Percentiles rank a stretch among this genome's conserved stretches.
These are phyloP conservation scores for Zoanthus sociatus DNA, from an alignment of 92 coral and sea anemone species.

Conservation along the genomic window DNA sequence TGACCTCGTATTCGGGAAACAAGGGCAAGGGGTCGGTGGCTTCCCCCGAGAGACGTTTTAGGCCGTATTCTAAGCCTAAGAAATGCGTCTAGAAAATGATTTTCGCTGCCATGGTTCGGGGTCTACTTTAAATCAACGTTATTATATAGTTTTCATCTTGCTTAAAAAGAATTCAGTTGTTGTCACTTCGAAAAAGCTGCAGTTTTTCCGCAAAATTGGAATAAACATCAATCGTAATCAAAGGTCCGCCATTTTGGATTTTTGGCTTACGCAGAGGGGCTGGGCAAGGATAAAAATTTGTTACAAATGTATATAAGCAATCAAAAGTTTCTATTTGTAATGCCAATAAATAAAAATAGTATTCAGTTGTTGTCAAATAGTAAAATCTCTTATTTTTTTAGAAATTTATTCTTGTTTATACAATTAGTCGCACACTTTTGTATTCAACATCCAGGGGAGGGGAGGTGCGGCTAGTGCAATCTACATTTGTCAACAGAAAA, in stretches of 20 bases:
- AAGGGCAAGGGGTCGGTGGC: too few species aligned
- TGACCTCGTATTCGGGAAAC: too few species aligned
- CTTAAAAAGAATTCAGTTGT: not conserved
- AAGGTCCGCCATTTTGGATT: constrained; percentile 4
- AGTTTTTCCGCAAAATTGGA: constrained; percentile 10
- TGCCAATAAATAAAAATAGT: constrained; percentile 8
- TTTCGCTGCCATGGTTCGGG: too few species aligned
- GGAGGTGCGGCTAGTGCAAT: not conserved
- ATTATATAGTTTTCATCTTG: constrained; percentile 8
- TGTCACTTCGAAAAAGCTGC: constrained; percentile 18
- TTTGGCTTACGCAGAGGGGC: not conserved
- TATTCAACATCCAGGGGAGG: too few species aligned
- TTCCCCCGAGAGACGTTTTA: too few species aligned
- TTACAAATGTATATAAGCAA: constrained; percentile 12
- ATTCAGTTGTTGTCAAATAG: constrained; percentile 12
- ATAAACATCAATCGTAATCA: not conserved
- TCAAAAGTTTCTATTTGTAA: not conserved
- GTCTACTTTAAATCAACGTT: not conserved
- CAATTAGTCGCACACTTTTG: not conserved
- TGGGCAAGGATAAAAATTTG: not conserved
- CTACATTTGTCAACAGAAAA: not conserved
- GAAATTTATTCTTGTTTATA: not conserved
- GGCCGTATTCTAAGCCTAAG: not conserved
- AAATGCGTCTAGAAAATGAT: too few species aligned
- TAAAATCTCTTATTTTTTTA: not conserved